Conservation (phyloP, 35 echinoderm and acorn worm species). For the Amphiura filiformis region DNA sequence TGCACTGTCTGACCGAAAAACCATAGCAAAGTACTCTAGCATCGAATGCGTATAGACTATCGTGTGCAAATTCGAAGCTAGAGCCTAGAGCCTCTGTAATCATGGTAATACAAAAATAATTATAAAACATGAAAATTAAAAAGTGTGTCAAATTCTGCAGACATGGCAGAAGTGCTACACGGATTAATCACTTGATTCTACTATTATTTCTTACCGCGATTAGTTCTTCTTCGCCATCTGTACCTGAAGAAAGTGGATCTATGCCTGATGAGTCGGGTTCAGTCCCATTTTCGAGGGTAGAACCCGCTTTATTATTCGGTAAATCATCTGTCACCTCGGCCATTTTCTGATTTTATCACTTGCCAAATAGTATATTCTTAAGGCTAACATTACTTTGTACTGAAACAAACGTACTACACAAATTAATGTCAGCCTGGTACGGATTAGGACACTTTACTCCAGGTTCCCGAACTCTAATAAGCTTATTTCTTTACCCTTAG, state of each 20-base stretch:
- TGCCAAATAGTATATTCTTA: neutral
- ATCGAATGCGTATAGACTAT: too few relatives aligned
- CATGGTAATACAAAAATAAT: too few relatives aligned
- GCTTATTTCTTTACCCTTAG: too few relatives aligned
- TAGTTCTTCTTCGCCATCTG: conserved; percentile 26
- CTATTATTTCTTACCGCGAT: conserved; percentile 33
- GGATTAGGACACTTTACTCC: neutral
- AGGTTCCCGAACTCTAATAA: too few relatives aligned
- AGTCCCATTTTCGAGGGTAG: neutral
- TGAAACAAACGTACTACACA: neutral
- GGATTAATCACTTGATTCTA: neutral
- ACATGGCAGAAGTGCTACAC: neutral
- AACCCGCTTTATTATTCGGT: neutral
- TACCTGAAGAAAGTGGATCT: conserved; percentile 10
- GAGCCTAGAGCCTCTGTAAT: too few relatives aligned
- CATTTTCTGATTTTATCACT: neutral
- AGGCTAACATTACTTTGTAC: neutral
- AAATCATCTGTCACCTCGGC: neutral
- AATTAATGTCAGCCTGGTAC: neutral
- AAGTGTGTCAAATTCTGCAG: neutral
- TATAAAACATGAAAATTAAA: too few relatives aligned
- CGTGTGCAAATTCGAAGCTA: too few relatives aligned
- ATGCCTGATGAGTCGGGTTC: neutral
- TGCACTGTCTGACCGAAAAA: too few relatives aligned
- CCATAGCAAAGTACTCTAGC: too few relatives aligned